Evolutionary conservation across 2,888 invertebrate genomes (phyloP), one percentile per base, ranked within the genome.

Genomic region (Melolontha melolontha): DNA sequence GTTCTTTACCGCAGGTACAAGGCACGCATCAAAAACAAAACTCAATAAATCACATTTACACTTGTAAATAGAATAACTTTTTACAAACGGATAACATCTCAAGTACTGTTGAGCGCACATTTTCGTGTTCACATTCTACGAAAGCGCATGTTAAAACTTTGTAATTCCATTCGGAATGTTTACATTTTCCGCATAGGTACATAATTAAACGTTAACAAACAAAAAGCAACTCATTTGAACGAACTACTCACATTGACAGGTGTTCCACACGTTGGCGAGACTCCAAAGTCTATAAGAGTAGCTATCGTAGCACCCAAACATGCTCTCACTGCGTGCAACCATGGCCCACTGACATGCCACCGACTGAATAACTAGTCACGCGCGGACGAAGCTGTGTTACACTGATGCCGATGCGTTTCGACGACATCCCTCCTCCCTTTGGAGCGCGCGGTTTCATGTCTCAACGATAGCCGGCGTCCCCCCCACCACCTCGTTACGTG

Each of bases 281-380:
- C 90, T 90, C 90, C 90, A 90, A 84, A 91, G 88, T 84, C 90
- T 88, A 86, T 90, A 90, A 84, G 90, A 90, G 86, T 90, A 91
- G 87, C 90, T 90, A 86, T 90, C 90, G 86, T 89, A 89, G 86
- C 89, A 89, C 83, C 89, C 89, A 87, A 89, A 90, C 90, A 90
- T 91, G 87, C 88, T 90, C 86, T 87, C 90, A 87, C 89, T 87
- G 86, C 89, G 90, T 89, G 91, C 91, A 88, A 92, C 91, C 91
- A 91, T 91, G 89, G 90, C 91, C 88, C 88, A 91, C 90, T 90
- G 88, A 81, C 71, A 69, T 63, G 66, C 68, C 71, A 69, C 72
- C 62, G 47, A 66, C 52, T 64, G 27, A 64, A 42, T 54, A 41
- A 50, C 49, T 64, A 42, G 39, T 54, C 54, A 54, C 54, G 59